A percentile compares a stretch with the other conserved stretches of the same genome.
Evolutionary conservation across 1,140 invertebrate genomes (phyloP).

Genomic region (Diachasmimorpha longicaudata): DNA sequence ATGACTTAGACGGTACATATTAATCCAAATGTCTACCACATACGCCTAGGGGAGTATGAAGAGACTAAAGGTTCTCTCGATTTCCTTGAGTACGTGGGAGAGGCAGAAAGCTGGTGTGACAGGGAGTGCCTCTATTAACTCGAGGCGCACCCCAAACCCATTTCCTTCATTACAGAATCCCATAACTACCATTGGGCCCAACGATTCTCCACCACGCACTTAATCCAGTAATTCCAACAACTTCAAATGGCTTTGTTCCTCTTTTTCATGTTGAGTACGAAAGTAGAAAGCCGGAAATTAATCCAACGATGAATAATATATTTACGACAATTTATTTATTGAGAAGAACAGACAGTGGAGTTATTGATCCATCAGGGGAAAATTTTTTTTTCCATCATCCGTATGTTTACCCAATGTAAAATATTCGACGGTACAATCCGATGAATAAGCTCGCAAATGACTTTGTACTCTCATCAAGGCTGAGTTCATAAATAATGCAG

Average conservation of each 20-base stretch:
- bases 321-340: too few species aligned
- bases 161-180: constrained; percentile 12
- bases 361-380: neutral
- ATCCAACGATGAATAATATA: neutral
- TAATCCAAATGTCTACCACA: neutral
- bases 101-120: neutral
- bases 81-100: neutral
- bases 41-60: neutral
- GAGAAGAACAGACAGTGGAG: too few species aligned
- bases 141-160: constrained; percentile 22
- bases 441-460: neutral
- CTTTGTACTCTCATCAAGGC: neutral
- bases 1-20: neutral
- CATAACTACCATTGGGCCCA: neutral
- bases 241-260: neutral
- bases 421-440: neutral
- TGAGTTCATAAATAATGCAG: constrained; percentile 11
- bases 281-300: neutral
- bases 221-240: constrained; percentile 15
- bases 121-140: constrained; percentile 17
- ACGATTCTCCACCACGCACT: neutral
- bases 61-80: neutral
- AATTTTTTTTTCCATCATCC: neutral
- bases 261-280: neutral
- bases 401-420: neutral